phyloP scores from a whole-genome alignment of 1,140 invertebrate genomes.

The Pseudachorutes palmiensis region DNA sequence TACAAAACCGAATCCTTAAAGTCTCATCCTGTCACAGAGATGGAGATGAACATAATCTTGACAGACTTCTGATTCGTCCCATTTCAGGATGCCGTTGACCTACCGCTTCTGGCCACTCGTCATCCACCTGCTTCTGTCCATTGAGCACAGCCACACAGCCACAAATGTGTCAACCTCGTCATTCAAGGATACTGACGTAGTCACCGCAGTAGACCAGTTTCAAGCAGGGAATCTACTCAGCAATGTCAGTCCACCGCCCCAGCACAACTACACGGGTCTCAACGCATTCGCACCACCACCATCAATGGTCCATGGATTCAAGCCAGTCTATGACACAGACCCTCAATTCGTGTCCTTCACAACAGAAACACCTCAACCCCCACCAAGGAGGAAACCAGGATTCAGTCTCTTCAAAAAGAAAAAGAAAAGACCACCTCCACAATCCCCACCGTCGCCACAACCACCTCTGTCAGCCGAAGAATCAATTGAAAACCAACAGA shows the following conservation, averaged over 20 bases:
- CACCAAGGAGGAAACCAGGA: constrained; percentile 15
- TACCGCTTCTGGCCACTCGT: background rate
- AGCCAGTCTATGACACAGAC: constrained; percentile 32
- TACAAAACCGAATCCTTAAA: no score
- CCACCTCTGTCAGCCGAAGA: background rate
- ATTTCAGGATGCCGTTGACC: background rate
- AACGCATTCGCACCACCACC: background rate
- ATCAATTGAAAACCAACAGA: constrained; percentile 2
- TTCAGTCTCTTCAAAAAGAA: constrained; percentile 24
- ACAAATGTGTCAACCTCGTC: constrained; percentile 1
- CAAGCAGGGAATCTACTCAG: background rate
- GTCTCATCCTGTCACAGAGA: no score
- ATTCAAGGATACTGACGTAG: constrained; percentile 17
- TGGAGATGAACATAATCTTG: no score
- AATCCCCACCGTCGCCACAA: background rate
- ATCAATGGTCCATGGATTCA: constrained; percentile 29
- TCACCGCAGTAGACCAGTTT: constrained; percentile 14
- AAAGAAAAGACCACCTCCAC: constrained; percentile 16
- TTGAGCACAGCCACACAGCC: no score
- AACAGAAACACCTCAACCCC: constrained; percentile 20
- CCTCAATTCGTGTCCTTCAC: constrained; percentile 35
- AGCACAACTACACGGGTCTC: background rate
- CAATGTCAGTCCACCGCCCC: background rate
- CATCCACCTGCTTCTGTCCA: background rate
- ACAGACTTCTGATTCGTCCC: background rate